Evolutionary conservation across 2,113 vertebrate species (phyloP).

Genomic region (Sinocyclocheilus rhinocerous): DNA sequence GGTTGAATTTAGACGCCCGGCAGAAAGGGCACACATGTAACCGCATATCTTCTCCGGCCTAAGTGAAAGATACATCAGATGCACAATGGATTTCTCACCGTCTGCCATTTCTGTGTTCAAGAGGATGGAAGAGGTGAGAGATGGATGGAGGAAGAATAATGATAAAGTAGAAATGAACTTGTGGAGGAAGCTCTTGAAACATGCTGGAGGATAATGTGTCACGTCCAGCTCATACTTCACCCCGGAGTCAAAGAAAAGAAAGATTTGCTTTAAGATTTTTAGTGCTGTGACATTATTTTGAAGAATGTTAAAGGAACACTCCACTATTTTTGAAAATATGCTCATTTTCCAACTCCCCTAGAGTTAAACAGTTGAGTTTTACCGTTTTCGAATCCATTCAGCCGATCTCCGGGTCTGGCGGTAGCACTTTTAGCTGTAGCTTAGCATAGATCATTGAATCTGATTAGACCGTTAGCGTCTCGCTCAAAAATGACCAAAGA

Average conservation of each 20-base stretch:
- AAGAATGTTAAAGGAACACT: not conserved
- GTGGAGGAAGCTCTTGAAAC: not conserved
- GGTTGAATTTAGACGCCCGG: not conserved
- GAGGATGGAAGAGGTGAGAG: not conserved
- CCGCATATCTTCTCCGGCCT: not conserved
- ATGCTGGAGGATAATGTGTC: not conserved
- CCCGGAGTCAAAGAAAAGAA: not conserved
- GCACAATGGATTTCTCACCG: constrained; percentile 31
- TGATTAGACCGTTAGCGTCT: too few species aligned
- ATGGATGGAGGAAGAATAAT: constrained; percentile 43
- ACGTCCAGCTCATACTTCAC: not conserved
- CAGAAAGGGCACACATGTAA: constrained; percentile 27
- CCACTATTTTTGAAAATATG: too few species aligned
- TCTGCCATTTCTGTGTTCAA: constrained; percentile 35
- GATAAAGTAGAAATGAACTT: constrained; percentile 2
- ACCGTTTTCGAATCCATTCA: too few species aligned
- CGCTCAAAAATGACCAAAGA: too few species aligned
- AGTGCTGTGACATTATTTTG: not conserved
- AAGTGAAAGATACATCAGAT: constrained; percentile 28
- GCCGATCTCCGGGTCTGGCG: too few species aligned
- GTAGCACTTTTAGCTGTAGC: too few species aligned
- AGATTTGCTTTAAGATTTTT: not conserved
- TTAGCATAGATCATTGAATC: too few species aligned
- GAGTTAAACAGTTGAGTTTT: too few species aligned
- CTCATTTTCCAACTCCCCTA: too few species aligned